Evolutionary conservation across 2,888 invertebrate genomes (phyloP), one percentile per base, ranked within the genome.

Genomic region (Calephelis perditalis): DNA sequence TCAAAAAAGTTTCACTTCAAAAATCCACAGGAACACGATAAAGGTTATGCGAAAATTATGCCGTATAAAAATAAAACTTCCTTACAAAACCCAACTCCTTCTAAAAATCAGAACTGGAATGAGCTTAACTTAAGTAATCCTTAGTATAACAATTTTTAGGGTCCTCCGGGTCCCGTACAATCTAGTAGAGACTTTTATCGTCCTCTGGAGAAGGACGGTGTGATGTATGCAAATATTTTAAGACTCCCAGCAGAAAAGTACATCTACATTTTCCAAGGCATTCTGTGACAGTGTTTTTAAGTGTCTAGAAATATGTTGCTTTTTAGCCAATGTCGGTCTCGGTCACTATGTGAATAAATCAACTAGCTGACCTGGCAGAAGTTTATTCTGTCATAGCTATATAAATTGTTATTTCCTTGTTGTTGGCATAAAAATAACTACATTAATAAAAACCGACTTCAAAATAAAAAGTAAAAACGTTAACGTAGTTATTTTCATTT

Each of bases 171-270:
- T 8, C 15, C 49, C 44, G 56, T 44, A 44, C 40, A 57, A 57
- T 57, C 44, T 57, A 57, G 40, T 26, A 37, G 11, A 57, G 56
- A 57, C 56, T 57, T 57, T 57, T 57, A 57, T 35, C 7, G 44
- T 43, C 7, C 57, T 43, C 57, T 35, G 10, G 57, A 45, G 57
- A 44, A 8, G 7, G 26, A 11, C 57, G 26, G 44, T 56, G 43
- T 57, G 57, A 44, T 57, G 26, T 43, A 57, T 57, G 44, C 57
- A 43, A 57, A 57, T 57, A 57, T 57, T 57, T 10, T 57, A 57
- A 44, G n/a, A 57, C 57, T 43, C 57, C 43, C 57, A 9, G 35
- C 2, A 45, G 57, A 57, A 57, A 26, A 49, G 35, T 49, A 49
- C 49, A 15, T 49, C 15, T 49, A 35, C 15, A 49, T 49, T 49